Percentiles rank a stretch among this genome's conserved stretches.
phyloP scores from a whole-genome alignment of 1,140 invertebrate species.

The Lycorma delicatula region DNA sequence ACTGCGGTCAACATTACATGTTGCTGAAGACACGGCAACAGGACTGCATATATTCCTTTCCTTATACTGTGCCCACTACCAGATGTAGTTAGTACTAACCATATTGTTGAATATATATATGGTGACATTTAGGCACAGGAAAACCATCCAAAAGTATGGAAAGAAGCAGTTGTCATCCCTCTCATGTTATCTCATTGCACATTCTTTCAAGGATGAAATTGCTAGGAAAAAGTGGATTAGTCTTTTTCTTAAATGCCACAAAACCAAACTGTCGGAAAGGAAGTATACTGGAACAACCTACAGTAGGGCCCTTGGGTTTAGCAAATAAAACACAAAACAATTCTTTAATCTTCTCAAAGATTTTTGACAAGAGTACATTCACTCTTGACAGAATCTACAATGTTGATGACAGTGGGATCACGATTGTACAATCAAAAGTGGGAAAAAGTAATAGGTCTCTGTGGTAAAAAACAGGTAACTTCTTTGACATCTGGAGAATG shows the following conservation, averaged over 20 bases:
- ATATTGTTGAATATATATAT: no score
- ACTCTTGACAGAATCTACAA: slow-evolving; percentile 32
- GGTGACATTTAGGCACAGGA: no score
- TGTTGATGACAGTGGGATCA: slow-evolving; percentile 34
- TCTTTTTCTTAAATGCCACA: slow-evolving; percentile 18
- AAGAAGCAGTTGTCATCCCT: no score
- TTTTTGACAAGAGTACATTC: slow-evolving; percentile 28
- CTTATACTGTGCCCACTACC: no score
- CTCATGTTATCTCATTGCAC: background rate
- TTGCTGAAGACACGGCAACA: no score
- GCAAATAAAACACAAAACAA: slow-evolving; percentile 27
- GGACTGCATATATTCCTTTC: no score
- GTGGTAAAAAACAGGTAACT: slow-evolving; percentile 34
- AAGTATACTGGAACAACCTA: slow-evolving; percentile 28
- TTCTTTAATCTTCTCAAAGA: slow-evolving; percentile 34
- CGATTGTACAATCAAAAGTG: slow-evolving; percentile 28
- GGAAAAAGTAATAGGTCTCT: slow-evolving; percentile 30
- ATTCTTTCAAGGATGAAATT: slow-evolving; percentile 12
- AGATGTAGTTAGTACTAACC: no score
- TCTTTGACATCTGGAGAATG: slow-evolving; percentile 31
- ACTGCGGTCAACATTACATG: no score
- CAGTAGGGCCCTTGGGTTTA: slow-evolving; percentile 31
- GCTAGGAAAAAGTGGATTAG: slow-evolving; percentile 23
- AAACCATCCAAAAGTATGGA: no score
- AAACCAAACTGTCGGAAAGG: background rate